These are phyloP conservation scores for Holocentrus rufus DNA, from an alignment of 2,797 vertebrate species.

Conservation along the genomic window DNA sequence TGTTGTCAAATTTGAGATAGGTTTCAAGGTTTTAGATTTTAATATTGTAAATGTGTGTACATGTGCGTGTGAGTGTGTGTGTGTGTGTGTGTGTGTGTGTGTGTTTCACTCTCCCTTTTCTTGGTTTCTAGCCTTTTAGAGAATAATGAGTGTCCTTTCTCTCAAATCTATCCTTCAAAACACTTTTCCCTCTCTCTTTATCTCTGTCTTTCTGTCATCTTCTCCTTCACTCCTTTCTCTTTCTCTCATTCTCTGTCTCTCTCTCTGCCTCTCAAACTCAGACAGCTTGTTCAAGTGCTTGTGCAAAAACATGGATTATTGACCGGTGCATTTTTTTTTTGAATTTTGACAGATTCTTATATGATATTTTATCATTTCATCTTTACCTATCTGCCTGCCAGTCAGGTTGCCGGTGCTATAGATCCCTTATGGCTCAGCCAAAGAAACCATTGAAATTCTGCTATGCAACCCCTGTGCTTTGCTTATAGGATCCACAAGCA, in stretches of 20 bases:
- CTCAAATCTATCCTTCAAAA: neutral
- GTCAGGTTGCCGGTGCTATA: constrained; percentile 69
- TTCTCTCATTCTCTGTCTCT: constrained; percentile 2
- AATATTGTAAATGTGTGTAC: constrained; percentile 13
- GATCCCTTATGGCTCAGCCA: constrained; percentile 71
- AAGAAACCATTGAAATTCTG: constrained; percentile 69
- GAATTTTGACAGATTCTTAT: constrained; percentile 64
- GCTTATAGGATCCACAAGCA: constrained; percentile 78
- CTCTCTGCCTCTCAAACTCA: constrained; percentile 28
- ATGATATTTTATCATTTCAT: constrained; percentile 68
- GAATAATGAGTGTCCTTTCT: constrained; percentile 31
- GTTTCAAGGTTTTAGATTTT: neutral
- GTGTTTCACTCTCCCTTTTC: neutral
- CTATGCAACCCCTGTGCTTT: constrained; percentile 69
- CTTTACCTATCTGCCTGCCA: constrained; percentile 68
- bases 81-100: constrained; percentile 5
- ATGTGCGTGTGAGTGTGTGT: neutral
- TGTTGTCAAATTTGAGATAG: neutral
- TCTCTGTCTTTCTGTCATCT: neutral
- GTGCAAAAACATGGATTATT: constrained; percentile 62
- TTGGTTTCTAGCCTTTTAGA: constrained; percentile 19
- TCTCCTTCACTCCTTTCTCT: neutral
- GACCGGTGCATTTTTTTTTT: constrained; percentile 59
- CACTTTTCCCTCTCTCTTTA: neutral
- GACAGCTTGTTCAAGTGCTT: constrained; percentile 40